Evolutionary conservation across 1,140 invertebrate genomes (phyloP).

Genomic region (Pachyrhynchus sulphureomaculatus): DNA sequence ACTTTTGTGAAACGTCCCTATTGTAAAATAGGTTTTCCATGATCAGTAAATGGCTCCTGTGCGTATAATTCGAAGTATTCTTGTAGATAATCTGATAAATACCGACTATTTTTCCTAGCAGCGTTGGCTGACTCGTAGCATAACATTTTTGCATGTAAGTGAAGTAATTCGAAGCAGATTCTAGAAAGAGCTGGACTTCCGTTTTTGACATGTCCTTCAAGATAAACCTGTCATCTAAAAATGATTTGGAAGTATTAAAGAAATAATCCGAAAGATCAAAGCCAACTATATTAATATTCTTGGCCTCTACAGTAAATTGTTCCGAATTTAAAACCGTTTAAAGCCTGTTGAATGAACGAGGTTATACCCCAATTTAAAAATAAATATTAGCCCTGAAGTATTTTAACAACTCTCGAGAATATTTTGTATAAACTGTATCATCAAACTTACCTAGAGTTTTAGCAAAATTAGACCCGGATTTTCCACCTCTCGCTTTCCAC

Average conservation of each 20-base stretch:
- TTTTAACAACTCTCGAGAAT: too few species aligned
- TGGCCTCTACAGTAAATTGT: too few species aligned
- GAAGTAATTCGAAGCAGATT: slow-evolving; percentile 95
- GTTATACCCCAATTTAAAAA: too few species aligned
- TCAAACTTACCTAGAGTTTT: slow-evolving; percentile 84
- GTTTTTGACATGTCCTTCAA: slow-evolving; percentile 94
- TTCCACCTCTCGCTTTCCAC: slow-evolving; percentile 95
- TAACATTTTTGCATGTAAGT: slow-evolving; percentile 82
- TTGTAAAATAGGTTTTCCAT: slow-evolving; percentile 98
- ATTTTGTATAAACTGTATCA: slow-evolving; percentile 78
- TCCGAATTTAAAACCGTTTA: too few species aligned
- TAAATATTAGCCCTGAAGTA: too few species aligned
- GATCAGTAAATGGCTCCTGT: slow-evolving; percentile 64
- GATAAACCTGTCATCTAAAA: slow-evolving; percentile 91
- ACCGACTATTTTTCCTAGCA: slow-evolving; percentile 90
- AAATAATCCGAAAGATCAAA: too few species aligned
- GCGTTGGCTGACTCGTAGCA: slow-evolving; percentile 71
- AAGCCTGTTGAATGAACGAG: too few species aligned
- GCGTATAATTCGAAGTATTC: slow-evolving; percentile 43
- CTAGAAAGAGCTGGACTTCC: slow-evolving; percentile 90
- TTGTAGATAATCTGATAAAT: slow-evolving; percentile 73
- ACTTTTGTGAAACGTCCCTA: slow-evolving; percentile 73
- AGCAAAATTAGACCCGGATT: slow-evolving; percentile 94
- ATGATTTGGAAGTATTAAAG: too few species aligned
- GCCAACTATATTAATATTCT: too few species aligned